phyloP scores from a whole-genome alignment of 2,113 vertebrate species.

The Hydropotes inermis region DNA sequence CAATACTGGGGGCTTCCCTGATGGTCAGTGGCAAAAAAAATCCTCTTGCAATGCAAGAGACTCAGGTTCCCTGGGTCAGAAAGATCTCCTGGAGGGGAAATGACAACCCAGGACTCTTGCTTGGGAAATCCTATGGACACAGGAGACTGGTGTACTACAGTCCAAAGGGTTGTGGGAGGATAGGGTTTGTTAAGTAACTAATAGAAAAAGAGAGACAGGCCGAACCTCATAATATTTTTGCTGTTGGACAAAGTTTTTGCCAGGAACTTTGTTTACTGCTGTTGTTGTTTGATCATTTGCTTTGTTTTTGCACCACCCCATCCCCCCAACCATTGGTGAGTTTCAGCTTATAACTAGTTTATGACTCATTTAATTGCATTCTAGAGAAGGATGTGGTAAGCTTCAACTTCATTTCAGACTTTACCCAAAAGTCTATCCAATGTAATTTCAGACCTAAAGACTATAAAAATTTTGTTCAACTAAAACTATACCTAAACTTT shows the following conservation, averaged over 20 bases:
- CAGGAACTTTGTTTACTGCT: neutral
- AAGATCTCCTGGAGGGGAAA: neutral
- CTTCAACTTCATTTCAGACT: neutral
- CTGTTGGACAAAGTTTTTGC: neutral
- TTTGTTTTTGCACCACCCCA: neutral
- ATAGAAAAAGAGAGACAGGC: neutral
- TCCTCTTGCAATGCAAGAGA: neutral
- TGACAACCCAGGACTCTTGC: neutral
- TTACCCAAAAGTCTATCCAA: neutral
- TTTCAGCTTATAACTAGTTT: neutral
- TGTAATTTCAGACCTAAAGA: neutral
- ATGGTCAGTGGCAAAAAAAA: neutral
- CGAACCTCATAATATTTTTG: neutral
- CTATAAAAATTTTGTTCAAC: neutral
- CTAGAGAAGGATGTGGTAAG: neutral
- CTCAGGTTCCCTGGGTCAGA: neutral
- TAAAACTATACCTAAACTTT: neutral
- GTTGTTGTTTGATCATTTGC: neutral
- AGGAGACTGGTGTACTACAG: neutral
- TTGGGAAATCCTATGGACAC: neutral
- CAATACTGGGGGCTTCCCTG: neutral
- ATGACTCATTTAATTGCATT: neutral
- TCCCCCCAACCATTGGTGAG: neutral
- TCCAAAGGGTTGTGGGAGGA: neutral
- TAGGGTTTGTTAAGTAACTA: neutral